Evolutionary conservation across 2,113 vertebrate species (phyloP).

Genomic region (Corythaixoides concolor): DNA sequence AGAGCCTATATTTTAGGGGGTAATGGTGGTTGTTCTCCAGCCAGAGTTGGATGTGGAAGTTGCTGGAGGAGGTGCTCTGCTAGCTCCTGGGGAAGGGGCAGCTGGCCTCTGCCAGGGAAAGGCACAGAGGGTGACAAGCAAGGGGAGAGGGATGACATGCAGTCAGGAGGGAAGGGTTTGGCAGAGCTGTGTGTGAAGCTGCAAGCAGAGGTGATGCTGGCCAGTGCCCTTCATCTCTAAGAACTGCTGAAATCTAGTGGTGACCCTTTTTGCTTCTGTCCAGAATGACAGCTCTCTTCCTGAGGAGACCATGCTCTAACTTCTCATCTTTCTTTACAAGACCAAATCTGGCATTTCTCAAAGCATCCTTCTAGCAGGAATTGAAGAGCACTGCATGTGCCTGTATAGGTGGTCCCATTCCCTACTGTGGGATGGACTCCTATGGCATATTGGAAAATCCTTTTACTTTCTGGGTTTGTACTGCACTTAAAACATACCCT

Average conservation of each 20-base stretch:
- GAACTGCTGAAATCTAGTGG: rapidly evolving
- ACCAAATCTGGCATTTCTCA: not conserved
- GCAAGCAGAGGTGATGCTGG: not conserved
- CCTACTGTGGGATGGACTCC: rapidly evolving
- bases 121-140: not conserved
- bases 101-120: not conserved
- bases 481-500: not conserved
- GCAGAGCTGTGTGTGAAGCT: not conserved
- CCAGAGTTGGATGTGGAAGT: not conserved
- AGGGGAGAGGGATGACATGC: not conserved
- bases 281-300: not conserved
- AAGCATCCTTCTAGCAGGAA: not conserved
- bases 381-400: rapidly evolving
- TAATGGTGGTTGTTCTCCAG: not conserved
- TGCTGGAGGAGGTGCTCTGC: not conserved
- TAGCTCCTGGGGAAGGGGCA: not conserved
- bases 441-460: not conserved
- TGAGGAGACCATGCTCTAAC: not conserved
- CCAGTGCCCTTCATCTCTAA: not conserved
- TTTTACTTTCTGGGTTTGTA: not conserved
- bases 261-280: not conserved
- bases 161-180: not conserved
- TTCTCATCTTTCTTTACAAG: not conserved
- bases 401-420: not conserved
- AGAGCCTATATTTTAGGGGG: not conserved